Evolutionary conservation across 2,888 invertebrate genomes (phyloP).

Genomic region (Stomorhina lunata): DNA sequence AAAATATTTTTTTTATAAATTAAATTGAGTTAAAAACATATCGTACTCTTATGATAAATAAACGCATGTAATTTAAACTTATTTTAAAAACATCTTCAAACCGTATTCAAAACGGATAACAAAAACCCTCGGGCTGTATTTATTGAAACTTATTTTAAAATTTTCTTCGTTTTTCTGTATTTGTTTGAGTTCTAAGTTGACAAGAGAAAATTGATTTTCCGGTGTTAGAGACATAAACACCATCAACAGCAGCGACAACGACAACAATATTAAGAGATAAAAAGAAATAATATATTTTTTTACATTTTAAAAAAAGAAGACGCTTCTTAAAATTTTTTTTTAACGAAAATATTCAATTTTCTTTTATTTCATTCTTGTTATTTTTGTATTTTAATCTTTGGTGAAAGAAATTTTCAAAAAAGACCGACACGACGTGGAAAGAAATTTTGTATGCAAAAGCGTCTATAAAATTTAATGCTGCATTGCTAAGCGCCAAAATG

Average conservation of each 20-base stretch:
- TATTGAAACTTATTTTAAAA: slow-evolving; percentile 21
- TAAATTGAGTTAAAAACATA: no score
- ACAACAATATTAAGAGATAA: slow-evolving; percentile 15
- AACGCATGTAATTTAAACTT: no score
- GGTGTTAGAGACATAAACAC: slow-evolving; percentile 32
- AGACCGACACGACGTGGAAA: slow-evolving; percentile 47
- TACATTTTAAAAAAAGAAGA: slow-evolving; percentile 31
- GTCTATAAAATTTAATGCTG: slow-evolving; percentile 65
- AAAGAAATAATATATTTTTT: slow-evolving; percentile 32
- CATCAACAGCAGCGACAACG: slow-evolving; percentile 1
- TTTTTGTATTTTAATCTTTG: slow-evolving; percentile 41
- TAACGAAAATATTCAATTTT: slow-evolving; percentile 36
- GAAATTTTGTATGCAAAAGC: slow-evolving; percentile 55
- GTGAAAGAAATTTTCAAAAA: slow-evolving; percentile 45
- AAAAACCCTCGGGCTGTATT: background rate
- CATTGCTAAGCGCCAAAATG: slow-evolving; percentile 67
- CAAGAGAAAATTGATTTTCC: slow-evolving; percentile 51
- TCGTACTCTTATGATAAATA: no score
- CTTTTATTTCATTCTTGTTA: slow-evolving; percentile 5
- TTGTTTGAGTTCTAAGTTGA: background rate
- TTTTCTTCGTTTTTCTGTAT: background rate
- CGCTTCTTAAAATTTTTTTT: slow-evolving; percentile 31
- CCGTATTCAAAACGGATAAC: no score
- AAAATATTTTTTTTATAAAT: no score
- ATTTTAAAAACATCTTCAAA: no score